These are phyloP conservation scores for Atlantisia rogersi DNA, from an alignment of 2,113 vertebrate genomes.

Conservation along the genomic window DNA sequence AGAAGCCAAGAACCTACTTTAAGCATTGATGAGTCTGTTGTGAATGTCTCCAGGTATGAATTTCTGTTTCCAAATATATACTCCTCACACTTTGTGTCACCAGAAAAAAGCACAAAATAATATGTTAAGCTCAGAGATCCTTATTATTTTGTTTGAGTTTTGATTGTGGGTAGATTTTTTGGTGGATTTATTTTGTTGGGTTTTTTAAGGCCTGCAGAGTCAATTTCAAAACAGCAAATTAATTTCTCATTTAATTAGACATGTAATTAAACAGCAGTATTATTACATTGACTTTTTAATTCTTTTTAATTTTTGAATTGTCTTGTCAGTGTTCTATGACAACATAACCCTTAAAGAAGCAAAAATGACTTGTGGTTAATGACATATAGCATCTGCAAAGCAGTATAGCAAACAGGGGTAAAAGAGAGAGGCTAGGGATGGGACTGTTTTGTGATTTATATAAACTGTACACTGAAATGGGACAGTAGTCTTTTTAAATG, in stretches of 20 bases:
- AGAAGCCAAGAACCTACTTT: neutral
- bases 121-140: neutral
- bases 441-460: neutral
- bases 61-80: neutral
- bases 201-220: neutral
- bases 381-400: neutral
- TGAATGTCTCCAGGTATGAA: neutral
- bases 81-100: neutral
- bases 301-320: neutral
- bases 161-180: too few species aligned
- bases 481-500: neutral
- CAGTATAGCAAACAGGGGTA: neutral
- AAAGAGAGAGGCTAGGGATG: neutral
- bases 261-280: neutral
- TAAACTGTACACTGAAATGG: neutral
- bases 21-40: neutral
- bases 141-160: neutral
- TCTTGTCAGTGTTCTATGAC: neutral
- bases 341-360: neutral
- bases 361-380: neutral
- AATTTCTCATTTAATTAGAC: constrained; percentile 25
- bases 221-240: neutral
- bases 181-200: too few species aligned
- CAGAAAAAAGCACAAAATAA: neutral
- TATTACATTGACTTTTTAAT: constrained; percentile 17